A percentile compares a stretch with the other conserved stretches of the same genome.
These are phyloP conservation scores for Palythoa heliodiscus DNA, from an alignment of 92 coral and sea anemone species.

Conservation along the genomic window DNA sequence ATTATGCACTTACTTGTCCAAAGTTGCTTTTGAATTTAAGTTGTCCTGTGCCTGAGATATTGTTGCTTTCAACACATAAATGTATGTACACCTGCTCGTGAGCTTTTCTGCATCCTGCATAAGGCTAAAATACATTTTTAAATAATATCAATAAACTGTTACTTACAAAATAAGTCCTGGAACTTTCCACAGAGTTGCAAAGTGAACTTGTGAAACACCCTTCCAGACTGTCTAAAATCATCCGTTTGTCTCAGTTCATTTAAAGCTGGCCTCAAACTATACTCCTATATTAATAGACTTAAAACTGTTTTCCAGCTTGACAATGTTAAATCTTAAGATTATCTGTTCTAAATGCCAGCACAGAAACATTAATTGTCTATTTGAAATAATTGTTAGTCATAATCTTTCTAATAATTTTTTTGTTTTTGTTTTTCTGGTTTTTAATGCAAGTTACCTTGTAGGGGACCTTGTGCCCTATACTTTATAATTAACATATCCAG, in stretches of 20 bases:
- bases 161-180: background rate
- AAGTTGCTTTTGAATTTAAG: conserved; percentile 70
- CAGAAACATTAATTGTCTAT: background rate
- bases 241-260: too few relatives aligned
- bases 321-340: too few relatives aligned
- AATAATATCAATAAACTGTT: background rate
- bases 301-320: too few relatives aligned
- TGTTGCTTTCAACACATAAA: conserved; percentile 89
- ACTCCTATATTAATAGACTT: too few relatives aligned
- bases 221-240: too few relatives aligned
- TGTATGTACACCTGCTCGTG: conserved; percentile 88
- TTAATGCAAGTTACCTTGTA: too few relatives aligned
- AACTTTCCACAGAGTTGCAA: background rate
- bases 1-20: conserved; percentile 74
- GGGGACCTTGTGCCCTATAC: background rate
- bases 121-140: conserved; percentile 52
- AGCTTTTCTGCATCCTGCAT: conserved; percentile 96
- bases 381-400: too few relatives aligned
- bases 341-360: too few relatives aligned
- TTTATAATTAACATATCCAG: too few relatives aligned
- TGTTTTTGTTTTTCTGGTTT: too few relatives aligned
- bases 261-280: too few relatives aligned
- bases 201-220: background rate
- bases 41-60: conserved; percentile 78
- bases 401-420: too few relatives aligned